Base-by-base conservation (phyloP, 2,797 vertebrate genomes). In the Gorsachius magnificus region DNA sequence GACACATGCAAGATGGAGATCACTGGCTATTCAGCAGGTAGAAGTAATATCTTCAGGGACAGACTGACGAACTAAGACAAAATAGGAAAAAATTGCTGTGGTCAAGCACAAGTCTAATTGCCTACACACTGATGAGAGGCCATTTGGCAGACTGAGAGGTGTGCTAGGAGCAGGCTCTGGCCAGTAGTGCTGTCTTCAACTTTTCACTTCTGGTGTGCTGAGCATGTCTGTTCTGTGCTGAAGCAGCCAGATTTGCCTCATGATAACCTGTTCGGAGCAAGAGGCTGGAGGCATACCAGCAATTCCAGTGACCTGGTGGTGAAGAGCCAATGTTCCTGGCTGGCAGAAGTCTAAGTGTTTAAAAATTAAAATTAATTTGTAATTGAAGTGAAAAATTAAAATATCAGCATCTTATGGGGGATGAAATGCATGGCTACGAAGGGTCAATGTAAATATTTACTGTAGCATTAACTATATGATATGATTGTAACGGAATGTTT, bases 361-460 rank as follows among this genome's bases (percentile, higher is more conserved):
- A 81, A 94, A 93, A 91, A 68, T 56, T 71, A 77, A 75, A 92
- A 81, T 79, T 81, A 1, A 33, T 68, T 72, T 63, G 50, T 50
- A 91, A 81, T 69, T 41, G 25, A 86, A 88, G n/a, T 58, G 57
- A 76, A 72, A 95, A 92, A 78, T 48, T 1, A 75, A 89, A 91
- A 83, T 88, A 28, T 60, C 63, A 35, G 48, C 33, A 65, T 63
- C 22, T 82, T 48, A 16, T 25, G 16, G n/a, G n/a, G n/a, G n/a
- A 90, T 17, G 3, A 45, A 82, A 48, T 93, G n/a, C 35, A 16
- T 76, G 31, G 31, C 83, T 90, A 46, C 0, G 6, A 91, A 78
- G n/a, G 56, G 89, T 93, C 87, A 94, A 38, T 87, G 78, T 95
- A 95, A 96, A 96, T 95, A 92, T 96, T 96, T 96, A 89, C 74